Evolutionary conservation across 2,888 invertebrate genomes (phyloP), one percentile per base, ranked within the genome.

Genomic region (Epinotia ramella): DNA sequence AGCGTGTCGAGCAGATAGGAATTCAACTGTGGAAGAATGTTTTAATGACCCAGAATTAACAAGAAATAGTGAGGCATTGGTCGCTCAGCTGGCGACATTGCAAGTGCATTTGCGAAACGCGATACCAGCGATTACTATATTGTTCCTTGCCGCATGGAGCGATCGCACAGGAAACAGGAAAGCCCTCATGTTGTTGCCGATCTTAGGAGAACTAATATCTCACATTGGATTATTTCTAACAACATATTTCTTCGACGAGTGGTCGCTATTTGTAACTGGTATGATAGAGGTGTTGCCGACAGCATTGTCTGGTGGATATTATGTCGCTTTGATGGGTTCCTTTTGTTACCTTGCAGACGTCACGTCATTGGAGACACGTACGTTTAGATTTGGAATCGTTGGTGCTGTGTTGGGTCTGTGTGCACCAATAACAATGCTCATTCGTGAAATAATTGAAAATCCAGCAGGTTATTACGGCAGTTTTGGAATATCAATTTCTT

Each of bases 61-160:
- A 2, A 91, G 90, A 0, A 18, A 7, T 6, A 64, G 57, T 13
- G 91, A 94, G 77, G 83, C 82, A 75, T 80, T 95, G 64, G 92
- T 95, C 4, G 92, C 94, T 40, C 89, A 95, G 66, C 95, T 95
- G 91, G 90, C 92, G 44, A 90, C 95, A 20, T 95, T 95, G 95
- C 94, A 93, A 81, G 90, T 92, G 16, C 92, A 95, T 0, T 80
- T 96, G 11, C 95, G 95, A 78, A 95, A 95, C 78, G 88, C 94
- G 20, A 82, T 96, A 53, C 95, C 96, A 44, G 94, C 95, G 0
- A 81, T 95, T 16, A 86, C 95, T 0, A 95, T 95, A 67, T 81
- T 95, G 40, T 95, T 96, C 78, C 87, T 96, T 33, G 96, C 96
- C 4, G 95, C 96, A 0, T 96, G 96, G 96, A 95, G 95, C 80